Base-by-base conservation (phyloP, 2,113 vertebrate species). In the Actenoides hombroni region DNA sequence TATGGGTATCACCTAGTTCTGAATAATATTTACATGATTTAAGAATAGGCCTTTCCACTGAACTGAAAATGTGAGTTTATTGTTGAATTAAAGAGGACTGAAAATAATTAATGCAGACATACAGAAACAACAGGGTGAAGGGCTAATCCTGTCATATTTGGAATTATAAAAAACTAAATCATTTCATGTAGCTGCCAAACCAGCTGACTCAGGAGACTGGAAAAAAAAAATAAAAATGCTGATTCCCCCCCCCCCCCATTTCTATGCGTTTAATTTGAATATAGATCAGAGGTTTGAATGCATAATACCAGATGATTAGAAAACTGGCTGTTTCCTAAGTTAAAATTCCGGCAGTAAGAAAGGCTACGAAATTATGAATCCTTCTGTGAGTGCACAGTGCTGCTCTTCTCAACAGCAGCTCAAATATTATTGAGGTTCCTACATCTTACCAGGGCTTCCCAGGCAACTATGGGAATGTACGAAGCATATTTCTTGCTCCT, bases 41-140 rank as follows among this genome's bases (percentile, higher is more conserved):
- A 79, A 79, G 92, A 85, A 92, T 2, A 11, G 92, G 86, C 61
- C 64, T 37, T 86, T 95, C 61, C 70, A 65, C 31, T 65, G 69
- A 88, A 85, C 73, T 49, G 69, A 85, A 96, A 96, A 95, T 56
- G 63, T 37, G 86, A 88, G 54, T 39, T 97, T 95, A 94, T 37
- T 82, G 48, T 84, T 65, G 93, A 82, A 94, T 93, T 91, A 92
- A 92, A 95, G 39, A 74, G 89, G 51, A 73, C 25, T 61, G 56
- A 90, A 97, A 97, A 88, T 80, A 92, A 94, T 96, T 92, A 94
- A 96, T 56, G 51, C 46, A 60, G 81, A 70, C 77, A 85, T 69
- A 61, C 42, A 64, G 86, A 94, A 95, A 88, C 49, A 86, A 93
- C 79, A 82, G 88, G 74, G 95, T 76, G 85, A 95, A 93, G 82